Conservation (phyloP, 2,797 vertebrate genomes). For the Sparus aurata region DNA sequence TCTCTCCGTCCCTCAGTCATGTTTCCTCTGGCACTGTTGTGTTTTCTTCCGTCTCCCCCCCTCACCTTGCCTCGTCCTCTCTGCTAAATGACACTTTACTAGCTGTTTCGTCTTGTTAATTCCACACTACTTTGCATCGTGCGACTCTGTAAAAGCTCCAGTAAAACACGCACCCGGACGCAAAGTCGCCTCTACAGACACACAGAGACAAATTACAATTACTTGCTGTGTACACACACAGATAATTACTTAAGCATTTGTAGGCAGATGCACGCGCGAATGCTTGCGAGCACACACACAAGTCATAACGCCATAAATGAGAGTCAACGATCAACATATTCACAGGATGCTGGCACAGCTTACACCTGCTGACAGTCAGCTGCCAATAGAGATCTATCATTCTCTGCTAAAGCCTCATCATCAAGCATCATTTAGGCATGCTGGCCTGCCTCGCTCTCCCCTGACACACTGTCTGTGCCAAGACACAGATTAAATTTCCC, state of each 20-base stretch:
- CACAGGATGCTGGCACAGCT: slow-evolving; percentile 61
- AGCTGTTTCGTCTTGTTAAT: slow-evolving; percentile 74
- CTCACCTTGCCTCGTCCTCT: slow-evolving; percentile 77
- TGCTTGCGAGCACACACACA: slow-evolving; percentile 31
- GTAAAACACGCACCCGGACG: slow-evolving; percentile 62
- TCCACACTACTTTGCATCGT: slow-evolving; percentile 71
- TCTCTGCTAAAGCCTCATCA: slow-evolving; percentile 78
- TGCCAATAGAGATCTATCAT: slow-evolving; percentile 78
- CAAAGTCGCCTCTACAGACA: slow-evolving; percentile 40
- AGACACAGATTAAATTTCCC: slow-evolving; percentile 66
- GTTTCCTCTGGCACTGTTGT: slow-evolving; percentile 58
- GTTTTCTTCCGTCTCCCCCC: slow-evolving; percentile 46
- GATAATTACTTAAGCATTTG: slow-evolving; percentile 65
- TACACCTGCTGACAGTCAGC: slow-evolving; percentile 75
- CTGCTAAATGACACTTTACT: slow-evolving; percentile 75
- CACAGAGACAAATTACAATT: slow-evolving; percentile 46
- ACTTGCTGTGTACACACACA: slow-evolving; percentile 49
- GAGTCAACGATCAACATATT: slow-evolving; percentile 70
- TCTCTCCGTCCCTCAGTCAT: slow-evolving; percentile 62
- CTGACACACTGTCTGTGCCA: slow-evolving; percentile 62
- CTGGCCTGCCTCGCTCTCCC: slow-evolving; percentile 65
- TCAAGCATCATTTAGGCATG: slow-evolving; percentile 74
- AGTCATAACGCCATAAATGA: slow-evolving; percentile 54
- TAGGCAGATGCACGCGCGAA: slow-evolving; percentile 40
- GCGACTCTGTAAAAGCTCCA: slow-evolving; percentile 77